Conservation (phyloP, 2,113 vertebrate genomes). For the Mus spicilegus region DNA sequence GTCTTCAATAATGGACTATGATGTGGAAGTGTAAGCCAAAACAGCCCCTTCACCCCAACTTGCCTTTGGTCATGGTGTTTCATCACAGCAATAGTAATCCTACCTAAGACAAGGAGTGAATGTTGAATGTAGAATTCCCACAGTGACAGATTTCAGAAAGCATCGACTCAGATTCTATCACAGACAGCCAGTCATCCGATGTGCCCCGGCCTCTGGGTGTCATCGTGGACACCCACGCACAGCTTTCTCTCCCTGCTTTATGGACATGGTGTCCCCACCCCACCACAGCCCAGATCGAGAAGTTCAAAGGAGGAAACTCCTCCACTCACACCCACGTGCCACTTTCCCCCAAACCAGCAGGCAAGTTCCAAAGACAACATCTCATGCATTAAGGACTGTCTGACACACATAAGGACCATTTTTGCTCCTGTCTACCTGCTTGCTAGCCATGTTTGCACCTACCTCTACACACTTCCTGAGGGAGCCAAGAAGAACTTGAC, state of each 20-base stretch:
- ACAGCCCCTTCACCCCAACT: background rate
- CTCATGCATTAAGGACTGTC: no score
- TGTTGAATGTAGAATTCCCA: background rate
- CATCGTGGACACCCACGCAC: accelerated
- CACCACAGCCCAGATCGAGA: background rate
- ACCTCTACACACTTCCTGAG: background rate
- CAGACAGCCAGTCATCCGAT: background rate
- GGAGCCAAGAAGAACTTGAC: no score
- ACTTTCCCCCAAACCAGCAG: background rate
- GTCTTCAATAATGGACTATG: background rate
- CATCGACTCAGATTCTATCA: background rate
- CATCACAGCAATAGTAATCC: background rate
- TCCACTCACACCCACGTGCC: background rate
- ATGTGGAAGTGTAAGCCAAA: background rate
- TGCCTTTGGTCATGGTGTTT: background rate
- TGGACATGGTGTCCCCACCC: accelerated
- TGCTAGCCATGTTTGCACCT: background rate
- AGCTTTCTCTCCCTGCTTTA: accelerated
- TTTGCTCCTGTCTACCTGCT: background rate
- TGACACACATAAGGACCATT: no score
- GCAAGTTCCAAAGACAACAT: background rate
- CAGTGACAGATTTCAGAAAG: background rate
- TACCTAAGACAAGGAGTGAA: background rate
- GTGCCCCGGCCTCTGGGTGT: no score
- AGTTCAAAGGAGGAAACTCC: accelerated